phyloP scores from a whole-genome alignment of 2,113 vertebrate species.

The Oryzias celebensis region DNA sequence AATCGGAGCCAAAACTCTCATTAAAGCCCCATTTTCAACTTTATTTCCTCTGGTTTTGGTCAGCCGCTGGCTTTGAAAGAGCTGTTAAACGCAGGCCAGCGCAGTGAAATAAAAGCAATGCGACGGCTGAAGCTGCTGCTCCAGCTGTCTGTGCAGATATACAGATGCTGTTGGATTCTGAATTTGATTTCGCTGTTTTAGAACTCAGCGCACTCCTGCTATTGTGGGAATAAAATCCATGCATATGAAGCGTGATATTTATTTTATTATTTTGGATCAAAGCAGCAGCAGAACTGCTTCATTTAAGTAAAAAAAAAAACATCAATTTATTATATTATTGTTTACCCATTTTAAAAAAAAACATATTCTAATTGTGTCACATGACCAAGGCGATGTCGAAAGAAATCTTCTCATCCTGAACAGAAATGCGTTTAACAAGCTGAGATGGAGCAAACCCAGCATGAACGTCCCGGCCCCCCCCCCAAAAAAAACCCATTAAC shows the following conservation, averaged over 20 bases:
- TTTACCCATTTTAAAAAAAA: conserved; percentile 41
- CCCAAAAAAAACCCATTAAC: conserved; percentile 17
- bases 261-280: too few relatives aligned
- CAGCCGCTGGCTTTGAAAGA: conserved; percentile 11
- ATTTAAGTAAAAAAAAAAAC: too few relatives aligned
- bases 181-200: too few relatives aligned
- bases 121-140: background rate
- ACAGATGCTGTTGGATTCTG: too few relatives aligned
- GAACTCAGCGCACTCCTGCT: too few relatives aligned
- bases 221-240: background rate
- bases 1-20: conserved; percentile 33
- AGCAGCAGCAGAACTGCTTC: too few relatives aligned
- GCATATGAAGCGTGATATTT: too few relatives aligned
- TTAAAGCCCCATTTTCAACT: conserved; percentile 33
- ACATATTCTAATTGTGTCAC: conserved; percentile 65
- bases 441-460: conserved; percentile 1
- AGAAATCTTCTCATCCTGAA: conserved; percentile 41
- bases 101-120: background rate
- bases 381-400: conserved; percentile 53
- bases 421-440: conserved; percentile 4
- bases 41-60: conserved; percentile 17
- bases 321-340: too few relatives aligned
- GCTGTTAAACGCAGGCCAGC: background rate
- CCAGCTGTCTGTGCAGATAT: background rate
- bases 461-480: background rate